Base-by-base conservation (phyloP, 2,113 vertebrate species). In the Tragelaphus scriptus region DNA sequence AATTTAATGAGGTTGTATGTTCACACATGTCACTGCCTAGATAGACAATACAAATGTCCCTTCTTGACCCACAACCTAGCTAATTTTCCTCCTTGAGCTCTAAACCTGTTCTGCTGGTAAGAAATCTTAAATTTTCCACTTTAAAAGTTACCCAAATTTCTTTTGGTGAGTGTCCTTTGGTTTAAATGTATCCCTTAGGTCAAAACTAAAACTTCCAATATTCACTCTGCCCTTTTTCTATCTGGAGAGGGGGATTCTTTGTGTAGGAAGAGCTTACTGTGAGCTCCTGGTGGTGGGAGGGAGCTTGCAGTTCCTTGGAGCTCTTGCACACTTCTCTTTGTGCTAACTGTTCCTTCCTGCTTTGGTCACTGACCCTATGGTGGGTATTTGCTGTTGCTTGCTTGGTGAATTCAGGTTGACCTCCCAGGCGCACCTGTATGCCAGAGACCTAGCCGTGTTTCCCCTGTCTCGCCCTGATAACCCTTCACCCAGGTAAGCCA, bases 351-450 rank as follows among this genome's bases (percentile, higher is more conserved):
- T 19, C 5, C n/a, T 93, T 71, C 30, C 11, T 2, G 3, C 6
- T 40, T 81, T 49, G 63, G 36, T 25, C 47, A 28, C 28, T 63
- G 53, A 13, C 15, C 3, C 56, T 65, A 3, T 10, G 32, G 49
- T 28, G 28, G 36, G 23, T 14, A 10, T 58, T 81, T 17, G 23
- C 23, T 58, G 2, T 55, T 58, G 49, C 16, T 68, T 53, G 44
- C 21, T 23, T 82, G 44, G 9, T 68, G 17, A 53, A 23, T 59
- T 96, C n/a, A 85, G 59, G 15, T 15, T 25, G 12, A 5, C 0
- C 21, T 85, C 3, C 1, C 21, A 19, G 15, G 51, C 6, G 13
- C 3, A 2, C 2, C 3, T 23, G 14, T 13, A 44, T 12, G 14
- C 40, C 28, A 30, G n/a, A 63, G 10, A 32, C 23, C 2, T 6